These are phyloP conservation scores for Phlogophora meticulosa DNA, from an alignment of 2,888 invertebrate species.

Conservation along the genomic window DNA sequence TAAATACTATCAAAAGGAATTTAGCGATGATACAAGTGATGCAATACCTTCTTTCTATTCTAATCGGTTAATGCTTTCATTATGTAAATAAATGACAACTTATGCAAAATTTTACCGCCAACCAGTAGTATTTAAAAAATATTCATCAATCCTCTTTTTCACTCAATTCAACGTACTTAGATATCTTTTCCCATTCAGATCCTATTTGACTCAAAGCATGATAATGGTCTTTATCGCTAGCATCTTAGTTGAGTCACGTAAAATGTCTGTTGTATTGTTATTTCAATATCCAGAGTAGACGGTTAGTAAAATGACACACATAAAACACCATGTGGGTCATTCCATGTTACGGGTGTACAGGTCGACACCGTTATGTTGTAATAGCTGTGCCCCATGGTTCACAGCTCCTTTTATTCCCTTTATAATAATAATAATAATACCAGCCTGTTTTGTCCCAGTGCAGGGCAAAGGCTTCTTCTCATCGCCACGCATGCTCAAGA, in stretches of 20 bases:
- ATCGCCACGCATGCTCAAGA: no score
- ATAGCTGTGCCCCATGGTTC: no score
- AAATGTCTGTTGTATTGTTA: slow-evolving; percentile 5
- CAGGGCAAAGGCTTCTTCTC: no score
- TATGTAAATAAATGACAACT: slow-evolving; percentile 34
- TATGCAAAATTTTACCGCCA: slow-evolving; percentile 31
- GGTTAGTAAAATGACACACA: neutral
- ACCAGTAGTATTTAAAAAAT: neutral
- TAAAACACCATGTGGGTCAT: no score
- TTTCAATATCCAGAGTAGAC: no score
- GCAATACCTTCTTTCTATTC: slow-evolving; percentile 46
- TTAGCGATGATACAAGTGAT: slow-evolving; percentile 32
- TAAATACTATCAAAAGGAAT: neutral
- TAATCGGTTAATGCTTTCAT: slow-evolving; percentile 33
- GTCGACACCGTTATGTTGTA: no score
- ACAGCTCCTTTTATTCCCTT: no score
- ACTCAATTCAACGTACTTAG: neutral
- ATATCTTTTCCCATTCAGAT: no score
- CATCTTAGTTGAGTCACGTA: neutral
- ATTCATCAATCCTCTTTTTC: slow-evolving; percentile 6
- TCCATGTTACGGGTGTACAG: no score
- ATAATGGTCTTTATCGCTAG: neutral
- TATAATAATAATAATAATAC: no score
- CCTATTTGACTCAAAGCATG: neutral
- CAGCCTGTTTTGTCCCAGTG: no score